Evolutionary conservation across 2,888 invertebrate species (phyloP).

Genomic region (Anthophora plumipes): DNA sequence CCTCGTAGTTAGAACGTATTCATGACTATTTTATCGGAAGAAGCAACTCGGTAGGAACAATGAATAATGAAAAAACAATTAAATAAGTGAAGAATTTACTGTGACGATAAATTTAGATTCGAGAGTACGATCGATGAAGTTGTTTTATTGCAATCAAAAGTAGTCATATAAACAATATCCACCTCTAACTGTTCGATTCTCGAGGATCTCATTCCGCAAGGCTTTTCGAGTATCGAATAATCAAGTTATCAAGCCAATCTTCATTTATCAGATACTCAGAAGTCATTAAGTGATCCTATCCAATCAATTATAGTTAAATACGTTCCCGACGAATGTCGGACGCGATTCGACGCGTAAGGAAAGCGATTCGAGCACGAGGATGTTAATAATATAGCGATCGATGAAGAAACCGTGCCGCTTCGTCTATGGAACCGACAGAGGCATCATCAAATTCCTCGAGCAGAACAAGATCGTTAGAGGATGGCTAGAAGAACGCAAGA

Average conservation of each 20-base stretch:
- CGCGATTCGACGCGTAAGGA: slow-evolving; percentile 3
- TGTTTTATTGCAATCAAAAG: background rate
- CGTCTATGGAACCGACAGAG: slow-evolving; percentile 38
- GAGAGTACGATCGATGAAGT: background rate
- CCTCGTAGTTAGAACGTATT: slow-evolving; percentile 10
- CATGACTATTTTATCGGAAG: slow-evolving; percentile 4
- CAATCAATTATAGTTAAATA: slow-evolving; percentile 22
- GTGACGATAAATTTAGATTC: slow-evolving; percentile 10
- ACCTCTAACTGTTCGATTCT: background rate
- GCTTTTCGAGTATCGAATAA: slow-evolving; percentile 6
- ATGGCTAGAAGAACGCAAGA: slow-evolving; percentile 57
- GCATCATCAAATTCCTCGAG: slow-evolving; percentile 64
- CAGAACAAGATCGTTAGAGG: slow-evolving; percentile 69
- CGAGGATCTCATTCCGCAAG: background rate
- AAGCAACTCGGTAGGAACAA: background rate
- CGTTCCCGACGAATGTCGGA: background rate
- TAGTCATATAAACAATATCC: slow-evolving; percentile 5
- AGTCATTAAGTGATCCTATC: slow-evolving; percentile 19
- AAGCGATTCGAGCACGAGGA: slow-evolving; percentile 2
- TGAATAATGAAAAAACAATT: slow-evolving; percentile 12
- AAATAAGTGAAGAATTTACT: slow-evolving; percentile 1
- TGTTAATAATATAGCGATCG: slow-evolving; percentile 49
- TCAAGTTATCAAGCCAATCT: slow-evolving; percentile 27
- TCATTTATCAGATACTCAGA: slow-evolving; percentile 16
- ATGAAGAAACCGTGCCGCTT: slow-evolving; percentile 37